Percentiles rank a stretch among this genome's conserved stretches.
Evolutionary conservation across 2,888 invertebrate genomes (phyloP).

Genomic region (Erebia epiphron): DNA sequence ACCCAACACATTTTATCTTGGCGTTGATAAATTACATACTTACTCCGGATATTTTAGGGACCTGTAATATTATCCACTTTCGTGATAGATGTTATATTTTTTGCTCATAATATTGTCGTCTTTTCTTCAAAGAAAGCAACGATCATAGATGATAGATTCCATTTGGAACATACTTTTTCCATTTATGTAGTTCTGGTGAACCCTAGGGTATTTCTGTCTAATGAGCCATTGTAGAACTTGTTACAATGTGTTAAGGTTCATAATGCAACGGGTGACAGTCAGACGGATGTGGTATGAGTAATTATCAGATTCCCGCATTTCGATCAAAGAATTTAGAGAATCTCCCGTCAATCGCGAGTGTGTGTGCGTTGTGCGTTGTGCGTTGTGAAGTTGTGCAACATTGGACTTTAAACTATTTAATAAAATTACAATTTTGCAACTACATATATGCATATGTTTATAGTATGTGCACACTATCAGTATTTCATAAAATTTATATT

Average conservation of each 20-base stretch:
- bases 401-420: not conserved
- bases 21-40: not conserved
- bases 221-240: not conserved
- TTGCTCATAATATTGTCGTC: not conserved
- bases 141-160: constrained; percentile 3
- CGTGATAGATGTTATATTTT: not conserved
- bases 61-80: not conserved
- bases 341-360: not conserved
- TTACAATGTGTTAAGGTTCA: not conserved
- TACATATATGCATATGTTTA: too few relatives aligned
- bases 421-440: not conserved
- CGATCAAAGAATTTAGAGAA: not conserved
- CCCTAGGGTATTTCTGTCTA: not conserved
- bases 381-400: not conserved
- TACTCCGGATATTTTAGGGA: not conserved
- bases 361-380: not conserved
- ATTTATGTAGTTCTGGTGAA: not conserved
- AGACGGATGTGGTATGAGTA: constrained; percentile 5
- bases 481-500: not conserved
- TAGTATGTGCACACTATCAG: not conserved
- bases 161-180: constrained; percentile 10
- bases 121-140: not conserved
- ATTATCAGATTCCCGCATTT: constrained; percentile 9
- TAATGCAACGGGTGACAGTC: not conserved
- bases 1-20: not conserved